Conservation (phyloP, 2,113 vertebrate genomes). For the Stegostoma tigrinum region DNA sequence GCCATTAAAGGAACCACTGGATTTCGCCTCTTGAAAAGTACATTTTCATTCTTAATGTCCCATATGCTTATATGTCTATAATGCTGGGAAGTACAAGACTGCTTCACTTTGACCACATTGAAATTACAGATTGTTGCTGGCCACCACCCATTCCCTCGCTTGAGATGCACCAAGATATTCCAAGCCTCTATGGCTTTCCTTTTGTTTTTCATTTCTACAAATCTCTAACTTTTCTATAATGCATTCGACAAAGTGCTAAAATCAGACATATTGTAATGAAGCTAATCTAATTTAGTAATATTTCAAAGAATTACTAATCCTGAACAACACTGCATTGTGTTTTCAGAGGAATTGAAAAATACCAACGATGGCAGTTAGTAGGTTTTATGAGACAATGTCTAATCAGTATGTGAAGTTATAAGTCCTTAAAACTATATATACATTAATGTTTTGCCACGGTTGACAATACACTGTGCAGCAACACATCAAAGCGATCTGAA, state of each 20-base stretch:
- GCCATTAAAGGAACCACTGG: neutral
- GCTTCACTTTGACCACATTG: neutral
- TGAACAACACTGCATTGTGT: neutral
- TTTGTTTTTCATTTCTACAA: neutral
- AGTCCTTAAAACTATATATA: conserved; percentile 17
- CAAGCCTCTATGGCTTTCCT: neutral
- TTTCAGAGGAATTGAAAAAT: neutral
- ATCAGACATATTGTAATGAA: neutral
- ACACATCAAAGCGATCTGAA: conserved; percentile 28
- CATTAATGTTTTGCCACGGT: conserved; percentile 13
- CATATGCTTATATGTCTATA: too few species aligned
- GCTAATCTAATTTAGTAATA: neutral
- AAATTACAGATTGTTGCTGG: neutral
- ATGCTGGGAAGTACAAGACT: neutral
- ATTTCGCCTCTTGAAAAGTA: neutral
- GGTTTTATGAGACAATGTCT: conserved; percentile 10
- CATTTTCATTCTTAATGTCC: neutral
- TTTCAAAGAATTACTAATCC: neutral
- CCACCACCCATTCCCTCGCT: neutral
- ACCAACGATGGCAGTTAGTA: neutral
- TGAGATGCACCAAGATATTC: neutral
- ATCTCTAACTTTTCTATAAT: neutral
- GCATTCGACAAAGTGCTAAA: neutral
- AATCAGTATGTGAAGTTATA: conserved; percentile 22
- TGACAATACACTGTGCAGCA: neutral